Conservation (phyloP, 23 tunicate genomes). For the Botrylloides violaceus region DNA sequence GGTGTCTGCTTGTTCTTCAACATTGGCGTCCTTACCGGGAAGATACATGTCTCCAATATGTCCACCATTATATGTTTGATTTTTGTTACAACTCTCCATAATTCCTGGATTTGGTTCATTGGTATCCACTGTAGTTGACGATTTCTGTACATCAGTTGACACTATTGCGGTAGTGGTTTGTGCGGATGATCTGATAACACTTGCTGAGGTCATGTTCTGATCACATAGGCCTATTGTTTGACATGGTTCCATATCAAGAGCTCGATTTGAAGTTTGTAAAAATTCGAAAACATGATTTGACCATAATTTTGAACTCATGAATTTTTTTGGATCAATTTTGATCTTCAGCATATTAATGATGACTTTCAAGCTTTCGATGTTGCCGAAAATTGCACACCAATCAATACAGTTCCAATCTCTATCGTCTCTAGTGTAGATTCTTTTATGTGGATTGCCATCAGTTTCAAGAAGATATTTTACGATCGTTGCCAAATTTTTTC, state of each 20-base stretch:
- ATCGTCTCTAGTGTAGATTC: background rate
- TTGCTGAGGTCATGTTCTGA: background rate
- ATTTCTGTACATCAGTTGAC: background rate
- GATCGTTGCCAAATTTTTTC: background rate
- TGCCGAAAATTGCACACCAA: slow-evolving; percentile 6
- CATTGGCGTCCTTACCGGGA: background rate
- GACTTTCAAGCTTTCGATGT: background rate
- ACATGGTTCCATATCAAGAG: too few species aligned
- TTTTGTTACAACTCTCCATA: background rate
- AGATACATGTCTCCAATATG: background rate
- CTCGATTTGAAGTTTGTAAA: background rate
- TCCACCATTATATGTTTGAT: background rate
- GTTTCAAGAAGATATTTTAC: background rate
- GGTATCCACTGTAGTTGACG: background rate
- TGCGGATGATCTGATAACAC: background rate
- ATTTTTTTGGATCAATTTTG: background rate
- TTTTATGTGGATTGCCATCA: background rate
- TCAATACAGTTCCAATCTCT: background rate
- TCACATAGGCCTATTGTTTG: too few species aligned
- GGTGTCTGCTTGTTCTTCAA: background rate
- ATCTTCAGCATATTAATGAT: background rate
- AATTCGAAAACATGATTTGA: slow-evolving; percentile 1
- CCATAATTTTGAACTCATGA: background rate
- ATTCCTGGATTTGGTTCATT: background rate
- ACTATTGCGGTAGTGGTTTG: background rate